These are phyloP conservation scores for Corticium candelabrum DNA, from an alignment of 37 sponge, comb jelly and placozoan species.

Conservation along the genomic window DNA sequence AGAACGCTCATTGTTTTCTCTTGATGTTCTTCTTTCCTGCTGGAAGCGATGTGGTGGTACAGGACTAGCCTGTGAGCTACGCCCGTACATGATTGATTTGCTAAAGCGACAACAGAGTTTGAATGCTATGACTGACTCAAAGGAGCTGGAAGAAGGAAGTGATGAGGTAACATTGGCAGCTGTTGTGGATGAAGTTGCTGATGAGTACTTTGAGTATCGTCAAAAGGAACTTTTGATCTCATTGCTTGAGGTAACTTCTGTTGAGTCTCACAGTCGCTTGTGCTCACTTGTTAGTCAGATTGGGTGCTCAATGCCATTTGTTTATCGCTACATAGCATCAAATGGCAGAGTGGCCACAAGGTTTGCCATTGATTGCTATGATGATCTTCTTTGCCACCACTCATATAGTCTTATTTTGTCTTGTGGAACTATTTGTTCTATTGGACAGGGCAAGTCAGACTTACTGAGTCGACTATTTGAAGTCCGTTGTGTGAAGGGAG, in stretches of 20 bases:
- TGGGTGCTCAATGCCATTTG: neutral
- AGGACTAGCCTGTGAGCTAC: neutral
- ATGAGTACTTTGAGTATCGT: neutral
- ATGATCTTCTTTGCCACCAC: neutral
- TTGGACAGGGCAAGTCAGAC: neutral
- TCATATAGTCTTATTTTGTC: neutral
- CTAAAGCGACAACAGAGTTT: neutral
- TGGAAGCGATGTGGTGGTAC: neutral
- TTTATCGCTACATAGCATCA: neutral
- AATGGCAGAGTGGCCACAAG: neutral
- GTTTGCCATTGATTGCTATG: neutral
- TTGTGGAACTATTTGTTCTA: neutral
- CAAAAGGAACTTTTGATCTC: neutral
- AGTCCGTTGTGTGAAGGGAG: neutral
- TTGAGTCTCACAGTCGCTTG: neutral
- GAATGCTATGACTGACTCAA: neutral
- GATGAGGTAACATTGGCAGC: no score
- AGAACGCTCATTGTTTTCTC: neutral
- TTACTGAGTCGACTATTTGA: neutral
- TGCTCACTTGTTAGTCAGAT: neutral
- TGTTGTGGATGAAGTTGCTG: neutral
- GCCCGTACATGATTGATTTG: neutral
- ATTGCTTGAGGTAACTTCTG: neutral
- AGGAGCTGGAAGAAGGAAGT: neutral
- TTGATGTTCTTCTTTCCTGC: neutral